phyloP scores from a whole-genome alignment of 2,797 vertebrate genomes.

The Dipus sagitta region DNA sequence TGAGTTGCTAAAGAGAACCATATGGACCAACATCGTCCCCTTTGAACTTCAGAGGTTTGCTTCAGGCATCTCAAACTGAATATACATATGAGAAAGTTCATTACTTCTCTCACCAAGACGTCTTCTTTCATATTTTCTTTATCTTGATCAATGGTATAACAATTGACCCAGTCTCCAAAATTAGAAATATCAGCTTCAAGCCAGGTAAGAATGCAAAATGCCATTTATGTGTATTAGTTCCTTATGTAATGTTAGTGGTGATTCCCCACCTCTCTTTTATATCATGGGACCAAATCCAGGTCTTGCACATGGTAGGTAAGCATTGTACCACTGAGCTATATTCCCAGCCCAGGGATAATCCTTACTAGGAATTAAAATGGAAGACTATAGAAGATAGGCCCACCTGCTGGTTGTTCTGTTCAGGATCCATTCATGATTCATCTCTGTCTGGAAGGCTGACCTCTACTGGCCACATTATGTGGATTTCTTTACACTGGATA shows the following conservation, averaged over 20 bases:
- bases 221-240: background rate
- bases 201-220: background rate
- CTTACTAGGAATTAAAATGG: background rate
- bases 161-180: background rate
- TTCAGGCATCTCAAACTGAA: slow-evolving; percentile 20
- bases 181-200: slow-evolving; percentile 16
- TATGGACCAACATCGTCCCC: background rate
- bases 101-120: slow-evolving; percentile 1
- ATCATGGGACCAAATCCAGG: no score
- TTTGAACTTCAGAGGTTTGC: slow-evolving; percentile 34
- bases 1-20: background rate
- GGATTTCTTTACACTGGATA: background rate
- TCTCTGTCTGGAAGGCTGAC: background rate
- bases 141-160: background rate
- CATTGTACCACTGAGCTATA: no score
- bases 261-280: no score
- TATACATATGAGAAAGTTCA: background rate
- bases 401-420: background rate
- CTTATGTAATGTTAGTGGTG: background rate
- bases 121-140: slow-evolving; percentile 45
- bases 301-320: no score
- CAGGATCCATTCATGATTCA: background rate
- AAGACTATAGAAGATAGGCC: background rate
- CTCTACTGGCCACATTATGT: background rate
- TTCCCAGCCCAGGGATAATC: background rate